A percentile compares a stretch with the other conserved stretches of the same genome.
Evolutionary conservation across 30 jellyfish, hydroid and myxozoan species (phyloP).

Genomic region (Turritopsis rubra): DNA sequence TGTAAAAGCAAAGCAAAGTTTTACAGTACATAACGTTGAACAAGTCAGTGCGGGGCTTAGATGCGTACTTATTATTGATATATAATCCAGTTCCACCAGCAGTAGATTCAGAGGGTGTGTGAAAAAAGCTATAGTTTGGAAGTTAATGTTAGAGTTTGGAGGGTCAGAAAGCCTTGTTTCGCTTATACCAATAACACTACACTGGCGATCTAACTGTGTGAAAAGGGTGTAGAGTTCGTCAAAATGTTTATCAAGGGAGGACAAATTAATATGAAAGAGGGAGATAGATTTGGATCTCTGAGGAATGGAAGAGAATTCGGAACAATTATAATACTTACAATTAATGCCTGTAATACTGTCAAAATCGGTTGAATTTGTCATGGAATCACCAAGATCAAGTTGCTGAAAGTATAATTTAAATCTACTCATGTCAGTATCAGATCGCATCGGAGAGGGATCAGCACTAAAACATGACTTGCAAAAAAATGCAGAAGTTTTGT

Average conservation of each 20-base stretch:
- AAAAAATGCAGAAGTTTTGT: constrained; percentile 1
- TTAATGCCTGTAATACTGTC: constrained; percentile 8
- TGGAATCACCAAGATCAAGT: constrained; percentile 11
- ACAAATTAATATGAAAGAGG: no score
- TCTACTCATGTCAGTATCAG: not conserved
- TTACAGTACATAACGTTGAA: no score
- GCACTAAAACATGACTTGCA: constrained; percentile 6
- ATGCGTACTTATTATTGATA: no score
- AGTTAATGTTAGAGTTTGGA: constrained; percentile 8
- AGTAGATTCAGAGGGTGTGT: constrained; percentile 10
- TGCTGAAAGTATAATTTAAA: constrained; percentile 4
- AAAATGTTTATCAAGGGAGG: no score
- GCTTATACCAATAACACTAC: constrained; percentile 3
- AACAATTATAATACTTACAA: not conserved
- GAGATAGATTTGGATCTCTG: no score
- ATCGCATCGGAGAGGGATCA: constrained; percentile 5
- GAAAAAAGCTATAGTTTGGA: not conserved
- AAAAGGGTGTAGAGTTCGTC: constrained; percentile 10
- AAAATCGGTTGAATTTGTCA: constrained; percentile 6
- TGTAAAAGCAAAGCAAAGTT: no score
- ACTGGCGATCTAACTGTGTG: constrained; percentile 1
- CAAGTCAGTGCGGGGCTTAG: no score
- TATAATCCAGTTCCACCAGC: no score
- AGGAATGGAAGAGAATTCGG: constrained; percentile 9
- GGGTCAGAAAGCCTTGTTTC: constrained; percentile 9